Evolutionary conservation across 2,888 invertebrate species (phyloP), one percentile per base, ranked within the genome.

Genomic region (Melangyna quadrimaculata): DNA sequence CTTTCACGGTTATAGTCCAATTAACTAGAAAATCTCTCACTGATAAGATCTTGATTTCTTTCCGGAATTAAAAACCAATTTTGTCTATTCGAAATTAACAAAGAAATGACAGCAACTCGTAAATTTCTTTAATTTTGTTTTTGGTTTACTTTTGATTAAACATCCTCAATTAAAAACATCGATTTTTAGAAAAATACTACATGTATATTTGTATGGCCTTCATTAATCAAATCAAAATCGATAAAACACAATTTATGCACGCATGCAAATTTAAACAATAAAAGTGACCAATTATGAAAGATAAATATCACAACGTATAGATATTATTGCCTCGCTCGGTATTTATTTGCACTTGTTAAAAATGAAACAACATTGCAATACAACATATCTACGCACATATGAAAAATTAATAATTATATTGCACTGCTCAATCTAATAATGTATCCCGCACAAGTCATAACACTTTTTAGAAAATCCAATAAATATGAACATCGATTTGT

Each of bases 191-290:
- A 27, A 63, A n/a, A n/a, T n/a, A n/a, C n/a, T n/a, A n/a, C n/a
- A n/a, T n/a, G n/a, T n/a, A n/a, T 35, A 63, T 43, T 55, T 78
- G 48, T 57, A 83, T 78, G 63, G 27, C 40, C 40, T 63, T 32
- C 73, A 83, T 83, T 53, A 57, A 83, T 78, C 78, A 83, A 55
- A 74, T 51, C 12, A 7, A 63, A 83, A 70, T 83, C 78, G 72
- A 78, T 82, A 61, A 82, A 53, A 78, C 37, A 70, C 78, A 63
- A 57, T 51, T 63, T 53, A 51, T 35, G 17, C 40, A 61, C 55
- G 48, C 43, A 72, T 51, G 17, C 59, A 71, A 65, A 65, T 63
- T 53, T 75, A 79, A 83, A 74, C 70, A 67, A 57, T 75, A 69
- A 61, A n/a, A n/a, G n/a, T 80, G 67, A 40, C 24, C 59, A 43